Evolutionary conservation across 2,113 vertebrate species (phyloP), one percentile per base, ranked within the genome.

Genomic region (Microcebus griseorufus): DNA sequence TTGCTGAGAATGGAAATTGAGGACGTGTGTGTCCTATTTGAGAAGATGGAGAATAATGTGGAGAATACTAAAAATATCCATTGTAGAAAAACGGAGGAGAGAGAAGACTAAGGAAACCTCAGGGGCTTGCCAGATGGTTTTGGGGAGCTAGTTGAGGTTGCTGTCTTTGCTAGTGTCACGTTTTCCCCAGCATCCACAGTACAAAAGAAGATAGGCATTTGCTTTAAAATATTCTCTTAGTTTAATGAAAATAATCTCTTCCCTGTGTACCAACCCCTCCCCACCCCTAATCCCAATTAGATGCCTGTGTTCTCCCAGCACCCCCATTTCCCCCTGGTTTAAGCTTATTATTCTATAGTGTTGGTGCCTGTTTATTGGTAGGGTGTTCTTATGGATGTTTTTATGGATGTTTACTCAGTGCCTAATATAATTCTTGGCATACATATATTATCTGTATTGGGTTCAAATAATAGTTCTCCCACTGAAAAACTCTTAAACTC

Each of bases 311-410:
- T 39, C 11, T 62, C 29, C 11, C 25, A 34, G 12, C 32, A 48
- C 37, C 5, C 45, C 22, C 27, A 1, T 39, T 93, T 80, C 12
- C 9, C 25, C 20, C 17, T 65, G 60, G 16, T 34, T 62, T 58
- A 3, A 42, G 27, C 3, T n/a, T 64, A 20, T 0, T 34, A 25
- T 7, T 4, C 8, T 12, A 1, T 42, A 10, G 6, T 42, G 17
- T 79, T 25, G 34, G 18, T 27, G 4, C 20, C 14, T 62, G 6
- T 64, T 70, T 29, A 37, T 73, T 64, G 37, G 9, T 37, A 3
- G 1, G 62, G 22, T 9, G 9, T 11, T 73, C 82, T 73, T 53
- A 37, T n/a, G 64, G 45, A 20, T 72, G 1, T 11, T 73, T 88
- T 73, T 53, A 37, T n/a, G 64, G 45, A 20, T 72, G 1, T 85